Evolutionary conservation across 2,797 vertebrate genomes (phyloP).

Genomic region (Crocodylus rhombifer): DNA sequence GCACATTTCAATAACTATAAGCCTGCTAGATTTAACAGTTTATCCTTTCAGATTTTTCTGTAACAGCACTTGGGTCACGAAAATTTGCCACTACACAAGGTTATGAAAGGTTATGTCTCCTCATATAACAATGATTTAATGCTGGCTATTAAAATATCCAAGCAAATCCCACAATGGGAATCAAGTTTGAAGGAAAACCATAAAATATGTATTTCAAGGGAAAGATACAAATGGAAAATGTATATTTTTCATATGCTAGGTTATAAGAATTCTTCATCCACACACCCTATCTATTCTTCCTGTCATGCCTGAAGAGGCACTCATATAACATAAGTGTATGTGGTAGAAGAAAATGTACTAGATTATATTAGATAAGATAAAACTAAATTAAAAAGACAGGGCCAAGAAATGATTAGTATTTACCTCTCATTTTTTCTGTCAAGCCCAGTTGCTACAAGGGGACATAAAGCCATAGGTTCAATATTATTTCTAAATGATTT

Average conservation of each 20-base stretch:
- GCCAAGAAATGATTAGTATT: background rate
- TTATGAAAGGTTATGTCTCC: background rate
- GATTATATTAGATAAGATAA: background rate
- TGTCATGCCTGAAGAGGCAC: background rate
- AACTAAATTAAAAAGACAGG: background rate
- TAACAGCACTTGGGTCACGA: background rate
- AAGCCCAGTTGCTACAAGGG: background rate
- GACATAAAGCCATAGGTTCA: background rate
- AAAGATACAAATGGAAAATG: background rate
- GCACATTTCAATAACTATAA: background rate
- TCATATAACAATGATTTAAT: background rate
- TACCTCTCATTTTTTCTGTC: background rate
- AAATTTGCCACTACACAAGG: background rate
- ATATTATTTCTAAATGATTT: accelerated
- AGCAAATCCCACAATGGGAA: background rate
- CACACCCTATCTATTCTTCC: background rate
- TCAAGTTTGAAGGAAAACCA: background rate
- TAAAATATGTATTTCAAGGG: background rate
- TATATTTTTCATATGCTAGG: background rate
- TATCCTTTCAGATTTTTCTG: background rate
- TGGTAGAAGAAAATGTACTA: background rate
- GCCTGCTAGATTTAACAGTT: background rate
- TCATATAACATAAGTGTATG: background rate
- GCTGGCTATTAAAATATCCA: background rate
- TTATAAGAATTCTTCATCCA: background rate